A percentile compares a stretch with the other conserved stretches of the same genome.
These are phyloP conservation scores for Melanogrammus aeglefinus DNA, from an alignment of 2,797 vertebrate genomes.

Conservation along the genomic window DNA sequence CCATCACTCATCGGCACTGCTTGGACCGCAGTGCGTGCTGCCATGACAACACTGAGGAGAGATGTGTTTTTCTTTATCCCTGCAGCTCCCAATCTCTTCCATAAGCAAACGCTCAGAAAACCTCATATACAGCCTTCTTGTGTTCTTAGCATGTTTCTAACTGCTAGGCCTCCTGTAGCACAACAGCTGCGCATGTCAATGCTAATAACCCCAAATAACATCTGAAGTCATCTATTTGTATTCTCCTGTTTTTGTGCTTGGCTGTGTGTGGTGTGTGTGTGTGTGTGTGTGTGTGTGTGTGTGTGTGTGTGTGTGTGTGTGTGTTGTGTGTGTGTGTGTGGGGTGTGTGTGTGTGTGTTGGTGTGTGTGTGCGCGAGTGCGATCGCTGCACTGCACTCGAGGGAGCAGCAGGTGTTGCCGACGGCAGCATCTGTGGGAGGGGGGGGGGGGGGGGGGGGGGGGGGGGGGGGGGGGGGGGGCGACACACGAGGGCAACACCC, in stretches of 20 bases:
- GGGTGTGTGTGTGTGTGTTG: neutral
- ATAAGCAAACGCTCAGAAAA: neutral
- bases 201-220: neutral
- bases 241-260: neutral
- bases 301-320: neutral
- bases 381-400: neutral
- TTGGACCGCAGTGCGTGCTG: constrained; percentile 66
- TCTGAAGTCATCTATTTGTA: neutral
- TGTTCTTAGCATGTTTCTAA: neutral
- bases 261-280: neutral
- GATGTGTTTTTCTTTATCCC: constrained; percentile 39
- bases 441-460: neutral
- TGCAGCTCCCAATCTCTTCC: neutral
- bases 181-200: neutral
- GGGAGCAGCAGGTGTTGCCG: neutral
- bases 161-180: neutral
- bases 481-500: neutral
- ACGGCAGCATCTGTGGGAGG: neutral
- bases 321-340: too few species aligned
- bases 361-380: neutral
- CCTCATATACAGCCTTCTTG: neutral
- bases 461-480: neutral
- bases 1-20: constrained; percentile 62
- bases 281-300: neutral
- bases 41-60: constrained; percentile 75